These are phyloP conservation scores for Physocephala rufipes DNA, from an alignment of 2,888 invertebrate species.

Conservation along the genomic window DNA sequence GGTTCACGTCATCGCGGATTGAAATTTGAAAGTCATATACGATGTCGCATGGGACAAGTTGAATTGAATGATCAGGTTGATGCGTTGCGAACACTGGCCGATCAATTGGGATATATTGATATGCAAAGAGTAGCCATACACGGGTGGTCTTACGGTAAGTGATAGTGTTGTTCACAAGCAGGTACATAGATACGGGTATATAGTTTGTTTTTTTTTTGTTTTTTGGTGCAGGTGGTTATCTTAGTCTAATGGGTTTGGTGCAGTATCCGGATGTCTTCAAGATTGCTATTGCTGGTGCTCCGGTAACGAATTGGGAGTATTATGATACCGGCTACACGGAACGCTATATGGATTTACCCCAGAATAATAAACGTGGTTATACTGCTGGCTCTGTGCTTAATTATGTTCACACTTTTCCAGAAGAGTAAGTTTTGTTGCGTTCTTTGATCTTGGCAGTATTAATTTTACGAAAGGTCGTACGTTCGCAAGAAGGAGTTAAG, in stretches of 20 bases:
- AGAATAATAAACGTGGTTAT: constrained; percentile 81
- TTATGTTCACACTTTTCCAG: constrained; percentile 87
- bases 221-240: constrained; percentile 81
- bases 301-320: constrained; percentile 95
- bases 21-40: constrained; percentile 89
- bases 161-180: background rate
- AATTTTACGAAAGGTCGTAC: background rate
- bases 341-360: constrained; percentile 92
- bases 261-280: constrained; percentile 94
- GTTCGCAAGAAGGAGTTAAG: constrained; percentile 73
- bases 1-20: constrained; percentile 95
- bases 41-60: constrained; percentile 90
- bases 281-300: constrained; percentile 95
- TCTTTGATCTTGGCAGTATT: background rate
- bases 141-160: constrained; percentile 96
- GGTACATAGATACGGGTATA: constrained; percentile 69
- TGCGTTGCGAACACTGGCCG: constrained; percentile 86
- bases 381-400: constrained; percentile 84
- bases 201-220: constrained; percentile 93
- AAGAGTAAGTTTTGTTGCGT: constrained; percentile 91
- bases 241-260: constrained; percentile 92
- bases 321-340: constrained; percentile 99
- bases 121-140: constrained; percentile 92
- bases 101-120: constrained; percentile 88
- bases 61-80: constrained; percentile 96